Evolutionary conservation across 2,797 vertebrate species (phyloP), one percentile per base, ranked within the genome.

Genomic region (Sebastes diaconus): DNA sequence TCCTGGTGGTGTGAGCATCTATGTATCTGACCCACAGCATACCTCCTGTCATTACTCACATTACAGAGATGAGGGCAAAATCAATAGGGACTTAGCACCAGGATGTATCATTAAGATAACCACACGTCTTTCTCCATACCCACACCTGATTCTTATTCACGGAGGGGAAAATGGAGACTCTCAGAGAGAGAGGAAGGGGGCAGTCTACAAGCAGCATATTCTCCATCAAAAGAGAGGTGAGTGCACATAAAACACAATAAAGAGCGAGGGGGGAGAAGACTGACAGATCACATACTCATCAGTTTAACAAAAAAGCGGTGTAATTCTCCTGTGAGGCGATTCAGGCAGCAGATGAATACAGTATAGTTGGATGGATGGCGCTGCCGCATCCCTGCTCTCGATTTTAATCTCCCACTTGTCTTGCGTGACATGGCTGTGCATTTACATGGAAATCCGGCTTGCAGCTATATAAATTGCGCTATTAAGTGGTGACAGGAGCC

Each of bases 381-480:
- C 77, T 20, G 80, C 79, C 36, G 73, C 81, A 10, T 80, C 85
- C 72, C 64, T 29, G 70, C 87, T 69, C 84, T 90, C 86, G 3
- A 87, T 93, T 92, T 88, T 92, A 85, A 93, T 93, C 88, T 90
- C 63, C 63, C 59, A 73, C 90, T 88, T 86, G 87, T 92, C 90
- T 83, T 46, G 75, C 80, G 88, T 88, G 93, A 91, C 93, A 88
- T 39, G 84, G 75, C 73, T 83, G 87, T 67, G 84, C 87, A 85
- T 93, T 93, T 91, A 89, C 90, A 93, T 86, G 92, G 90, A 92
- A 89, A 90, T 91, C 66, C 75, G 39, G 81, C 90, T 84, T 71
- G 90, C 83, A 81, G 89, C 86, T 60, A 58, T 88, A 93, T 93
- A 90, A 92, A 93, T 95, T 78, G 83, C 65, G n/a, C 87, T 87